Conservation (phyloP, 2,113 vertebrate species). For the Casuarius casuarius region DNA sequence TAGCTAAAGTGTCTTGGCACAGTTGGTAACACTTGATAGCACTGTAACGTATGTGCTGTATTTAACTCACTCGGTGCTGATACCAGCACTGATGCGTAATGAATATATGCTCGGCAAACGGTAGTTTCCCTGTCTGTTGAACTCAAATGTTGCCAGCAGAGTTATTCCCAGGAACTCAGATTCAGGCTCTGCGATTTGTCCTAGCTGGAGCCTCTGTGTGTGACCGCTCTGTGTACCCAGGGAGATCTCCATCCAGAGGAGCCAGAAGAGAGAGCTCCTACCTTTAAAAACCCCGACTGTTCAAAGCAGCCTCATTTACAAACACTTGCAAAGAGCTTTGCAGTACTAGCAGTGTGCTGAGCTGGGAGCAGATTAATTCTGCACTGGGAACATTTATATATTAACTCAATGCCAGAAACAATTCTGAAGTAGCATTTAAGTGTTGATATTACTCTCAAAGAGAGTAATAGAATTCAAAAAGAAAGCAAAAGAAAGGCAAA, state of each 20-base stretch:
- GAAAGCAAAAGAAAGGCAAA: no score
- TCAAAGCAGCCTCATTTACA: not conserved
- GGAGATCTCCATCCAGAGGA: not conserved
- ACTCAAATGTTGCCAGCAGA: not conserved
- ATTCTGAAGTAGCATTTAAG: not conserved
- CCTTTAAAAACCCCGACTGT: not conserved
- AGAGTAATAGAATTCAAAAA: no score
- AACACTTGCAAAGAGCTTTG: not conserved
- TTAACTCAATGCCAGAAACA: not conserved
- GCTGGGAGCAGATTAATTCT: not conserved
- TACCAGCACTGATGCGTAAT: not conserved
- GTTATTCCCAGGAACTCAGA: not conserved
- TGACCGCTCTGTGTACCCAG: not conserved
- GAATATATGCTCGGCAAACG: not conserved
- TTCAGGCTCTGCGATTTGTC: not conserved
- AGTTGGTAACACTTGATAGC: not conserved
- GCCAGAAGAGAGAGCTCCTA: not conserved
- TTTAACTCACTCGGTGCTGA: not conserved
- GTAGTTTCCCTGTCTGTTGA: not conserved
- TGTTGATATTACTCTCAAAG: not conserved
- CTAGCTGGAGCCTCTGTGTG: not conserved
- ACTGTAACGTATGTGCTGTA: fast-evolving
- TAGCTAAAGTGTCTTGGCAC: not conserved
- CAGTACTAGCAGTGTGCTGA: not conserved
- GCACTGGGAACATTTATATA: not conserved